Evolutionary conservation across 2,113 vertebrate species (phyloP), one percentile per base, ranked within the genome.

Genomic region (Dascyllus trimaculatus): DNA sequence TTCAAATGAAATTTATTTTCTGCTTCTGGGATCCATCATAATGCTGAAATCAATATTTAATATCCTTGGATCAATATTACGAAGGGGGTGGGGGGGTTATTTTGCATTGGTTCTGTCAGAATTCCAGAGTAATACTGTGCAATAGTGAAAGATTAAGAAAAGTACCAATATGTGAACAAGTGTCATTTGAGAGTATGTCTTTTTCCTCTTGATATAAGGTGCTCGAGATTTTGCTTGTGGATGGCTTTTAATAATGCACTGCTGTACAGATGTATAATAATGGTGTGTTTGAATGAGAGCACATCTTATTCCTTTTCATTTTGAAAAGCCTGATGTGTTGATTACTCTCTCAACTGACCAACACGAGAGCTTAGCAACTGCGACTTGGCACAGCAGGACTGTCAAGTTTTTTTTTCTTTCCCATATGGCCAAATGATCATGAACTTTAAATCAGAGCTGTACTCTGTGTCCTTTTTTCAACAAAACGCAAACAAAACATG

Each of bases 41-140:
- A 90, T 87, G 72, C 68, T 69, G 9, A 63, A 86, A 93, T 94
- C 94, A 90, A 94, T 94, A 94, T 93, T 93, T 94, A 91, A 94
- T 94, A 94, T 91, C 75, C 62, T 71, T 25, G 49, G 75, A 93
- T 94, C 92, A 81, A 94, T 93, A 72, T 65, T 67, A 71, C 17
- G 40, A n/a, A n/a, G 26, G 2, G 26, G 5, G 26, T 3, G 87
- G 67, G 70, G 71, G 53, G 82, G 92, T 86, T 89, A 64, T 65
- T 81, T 87, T 85, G 78, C 86, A 89, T 90, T 7, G 56, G 60
- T 77, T 81, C 70, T 70, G 75, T 86, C 86, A 79, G 75, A 75
- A 79, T 81, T 75, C 64, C 62, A 65, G 71, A 78, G 66, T 61
- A 68, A 88, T 75, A 82, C 72, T 78, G 65, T 71, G 67, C 45